Evolutionary conservation across 1,140 invertebrate species (phyloP).

Genomic region (Nasonia longicornis): DNA sequence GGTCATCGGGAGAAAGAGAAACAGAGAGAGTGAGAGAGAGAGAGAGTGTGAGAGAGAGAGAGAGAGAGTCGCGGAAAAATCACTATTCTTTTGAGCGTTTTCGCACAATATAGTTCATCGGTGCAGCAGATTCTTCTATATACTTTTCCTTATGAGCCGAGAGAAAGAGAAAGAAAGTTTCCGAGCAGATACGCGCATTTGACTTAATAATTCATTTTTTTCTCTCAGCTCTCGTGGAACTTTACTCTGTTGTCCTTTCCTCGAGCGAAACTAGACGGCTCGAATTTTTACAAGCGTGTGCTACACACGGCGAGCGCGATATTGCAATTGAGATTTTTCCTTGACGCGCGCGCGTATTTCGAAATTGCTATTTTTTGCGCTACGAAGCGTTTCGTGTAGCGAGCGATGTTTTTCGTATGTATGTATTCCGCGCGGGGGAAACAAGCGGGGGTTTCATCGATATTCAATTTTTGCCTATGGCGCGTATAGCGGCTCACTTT

Average conservation of each 20-base stretch:
- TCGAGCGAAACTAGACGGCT: not conserved
- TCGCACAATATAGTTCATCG: no score
- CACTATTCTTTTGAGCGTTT: slow-evolving; percentile 9
- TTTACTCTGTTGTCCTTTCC: not conserved
- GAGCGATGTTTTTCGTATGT: not conserved
- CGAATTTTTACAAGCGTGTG: not conserved
- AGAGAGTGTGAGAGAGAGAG: no score
- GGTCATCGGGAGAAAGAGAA: slow-evolving; percentile 19
- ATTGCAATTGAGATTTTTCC: not conserved
- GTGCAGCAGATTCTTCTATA: not conserved
- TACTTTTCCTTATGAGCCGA: no score
- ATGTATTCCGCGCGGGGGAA: not conserved
- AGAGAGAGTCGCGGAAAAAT: slow-evolving; percentile 14
- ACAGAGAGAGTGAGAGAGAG: not conserved
- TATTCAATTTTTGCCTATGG: slow-evolving; percentile 35
- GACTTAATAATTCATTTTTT: slow-evolving; percentile 15
- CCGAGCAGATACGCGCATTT: not conserved
- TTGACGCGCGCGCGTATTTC: not conserved
- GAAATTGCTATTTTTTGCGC: not conserved
- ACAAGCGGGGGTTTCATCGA: slow-evolving; percentile 17
- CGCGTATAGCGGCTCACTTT: not conserved
- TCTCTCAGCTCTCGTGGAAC: not conserved
- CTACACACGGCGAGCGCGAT: not conserved
- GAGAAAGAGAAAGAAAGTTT: not conserved
- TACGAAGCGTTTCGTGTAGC: not conserved